These are phyloP conservation scores for Pseudachorutes palmiensis DNA, from an alignment of 1,140 invertebrate species.

Conservation along the genomic window DNA sequence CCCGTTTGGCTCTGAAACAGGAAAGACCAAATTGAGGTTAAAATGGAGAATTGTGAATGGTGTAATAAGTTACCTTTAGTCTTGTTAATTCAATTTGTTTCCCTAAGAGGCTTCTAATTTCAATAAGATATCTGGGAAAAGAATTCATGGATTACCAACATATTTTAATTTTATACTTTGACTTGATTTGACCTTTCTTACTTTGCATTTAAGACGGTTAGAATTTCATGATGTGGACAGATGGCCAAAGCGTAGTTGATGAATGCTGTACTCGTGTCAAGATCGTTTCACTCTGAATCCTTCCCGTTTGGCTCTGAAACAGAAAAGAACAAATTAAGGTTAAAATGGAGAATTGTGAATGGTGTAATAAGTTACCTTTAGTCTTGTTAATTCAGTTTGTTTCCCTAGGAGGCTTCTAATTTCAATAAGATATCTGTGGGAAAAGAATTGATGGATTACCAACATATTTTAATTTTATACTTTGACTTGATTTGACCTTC, in stretches of 20 bases:
- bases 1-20: constrained; percentile 19
- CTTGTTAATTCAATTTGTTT: constrained; percentile 23
- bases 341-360: neutral
- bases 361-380: no score
- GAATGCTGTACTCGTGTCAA: constrained; percentile 26
- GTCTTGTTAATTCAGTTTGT: constrained; percentile 25
- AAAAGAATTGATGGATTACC: constrained; percentile 8
- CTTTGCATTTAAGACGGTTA: constrained; percentile 38
- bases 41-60: neutral
- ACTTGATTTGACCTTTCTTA: no score
- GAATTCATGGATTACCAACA: constrained; percentile 6
- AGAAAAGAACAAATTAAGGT: neutral
- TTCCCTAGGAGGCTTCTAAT: constrained; percentile 20
- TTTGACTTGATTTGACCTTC: no score
- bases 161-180: no score
- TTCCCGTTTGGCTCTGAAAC: constrained; percentile 22
- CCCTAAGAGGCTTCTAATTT: constrained; percentile 24
- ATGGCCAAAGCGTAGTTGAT: constrained; percentile 35
- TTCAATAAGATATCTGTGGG: constrained; percentile 29
- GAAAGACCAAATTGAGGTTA: neutral
- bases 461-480: neutral
- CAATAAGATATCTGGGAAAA: constrained; percentile 27
- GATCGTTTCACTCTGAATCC: constrained; percentile 19
- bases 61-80: no score
- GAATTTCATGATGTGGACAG: constrained; percentile 32